Evolutionary conservation across 1,140 invertebrate genomes (phyloP).

Genomic region (Leptoteleia sp.): DNA sequence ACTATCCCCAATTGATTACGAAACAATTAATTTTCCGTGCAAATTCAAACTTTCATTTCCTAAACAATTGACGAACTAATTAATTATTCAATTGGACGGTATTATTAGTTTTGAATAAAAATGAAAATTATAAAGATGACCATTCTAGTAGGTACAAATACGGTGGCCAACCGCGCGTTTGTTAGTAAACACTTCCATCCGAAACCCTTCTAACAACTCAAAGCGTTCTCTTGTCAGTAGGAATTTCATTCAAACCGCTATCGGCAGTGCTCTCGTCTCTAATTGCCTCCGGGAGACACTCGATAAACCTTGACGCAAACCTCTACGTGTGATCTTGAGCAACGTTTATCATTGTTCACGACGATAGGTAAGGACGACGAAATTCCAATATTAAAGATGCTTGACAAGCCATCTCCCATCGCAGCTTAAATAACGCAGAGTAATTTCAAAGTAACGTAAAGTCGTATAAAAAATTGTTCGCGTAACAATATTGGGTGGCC

Average conservation of each 20-base stretch:
- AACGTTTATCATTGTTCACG: constrained; percentile 30
- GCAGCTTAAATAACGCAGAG: background rate
- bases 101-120: too few relatives aligned
- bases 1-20: background rate
- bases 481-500: too few relatives aligned
- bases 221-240: constrained; percentile 69
- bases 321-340: constrained; percentile 36
- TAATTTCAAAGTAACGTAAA: background rate
- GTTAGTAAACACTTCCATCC: constrained; percentile 72
- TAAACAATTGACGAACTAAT: too few relatives aligned
- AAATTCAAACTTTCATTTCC: too few relatives aligned
- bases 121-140: constrained; percentile 25
- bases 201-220: constrained; percentile 63
- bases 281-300: constrained; percentile 57
- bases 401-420: background rate
- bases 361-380: constrained; percentile 6
- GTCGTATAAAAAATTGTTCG: background rate
- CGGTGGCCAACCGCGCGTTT: constrained; percentile 50
- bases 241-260: constrained; percentile 68
- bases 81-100: too few relatives aligned
- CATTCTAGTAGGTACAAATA: constrained; percentile 6
- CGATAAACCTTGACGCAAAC: constrained; percentile 39
- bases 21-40: background rate
- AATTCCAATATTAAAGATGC: constrained; percentile 18
- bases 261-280: constrained; percentile 50